These are phyloP conservation scores for Agrochola macilenta DNA, from an alignment of 2,888 invertebrate species.

Conservation along the genomic window DNA sequence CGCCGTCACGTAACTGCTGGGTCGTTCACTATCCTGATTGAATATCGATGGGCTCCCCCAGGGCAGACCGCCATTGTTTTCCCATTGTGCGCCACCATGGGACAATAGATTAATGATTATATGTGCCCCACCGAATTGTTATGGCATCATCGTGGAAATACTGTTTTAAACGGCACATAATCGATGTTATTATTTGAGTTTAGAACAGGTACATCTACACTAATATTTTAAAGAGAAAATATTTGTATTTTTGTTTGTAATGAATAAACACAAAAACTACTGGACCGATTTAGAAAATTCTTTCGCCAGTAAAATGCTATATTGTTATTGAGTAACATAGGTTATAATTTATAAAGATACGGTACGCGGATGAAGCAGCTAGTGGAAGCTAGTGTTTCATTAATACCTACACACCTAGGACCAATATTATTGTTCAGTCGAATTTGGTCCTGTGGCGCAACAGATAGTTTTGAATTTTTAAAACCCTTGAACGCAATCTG, in stretches of 20 bases:
- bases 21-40: slow-evolving; percentile 68
- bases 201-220: background rate
- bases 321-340: too few relatives aligned
- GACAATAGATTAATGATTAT: slow-evolving; percentile 67
- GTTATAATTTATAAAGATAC: too few relatives aligned
- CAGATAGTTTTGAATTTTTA: slow-evolving; percentile 17
- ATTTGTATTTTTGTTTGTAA: too few relatives aligned
- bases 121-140: slow-evolving; percentile 56
- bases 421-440: background rate
- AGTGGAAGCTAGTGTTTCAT: too few relatives aligned
- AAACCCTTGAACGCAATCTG: slow-evolving; percentile 7
- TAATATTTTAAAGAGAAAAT: too few relatives aligned
- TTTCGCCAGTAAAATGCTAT: too few relatives aligned
- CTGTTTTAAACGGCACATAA: slow-evolving; percentile 41
- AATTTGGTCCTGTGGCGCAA: background rate
- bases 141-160: slow-evolving; percentile 50
- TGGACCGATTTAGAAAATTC: too few relatives aligned
- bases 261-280: too few relatives aligned
- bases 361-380: too few relatives aligned
- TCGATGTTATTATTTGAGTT: background rate
- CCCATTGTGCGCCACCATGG: slow-evolving; percentile 61
- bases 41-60: slow-evolving; percentile 67
- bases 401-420: background rate
- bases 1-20: slow-evolving; percentile 58
- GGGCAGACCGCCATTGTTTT: slow-evolving; percentile 65